Conservation (phyloP, 2,797 vertebrate genomes). For the Chelidonichthys spinosus region DNA sequence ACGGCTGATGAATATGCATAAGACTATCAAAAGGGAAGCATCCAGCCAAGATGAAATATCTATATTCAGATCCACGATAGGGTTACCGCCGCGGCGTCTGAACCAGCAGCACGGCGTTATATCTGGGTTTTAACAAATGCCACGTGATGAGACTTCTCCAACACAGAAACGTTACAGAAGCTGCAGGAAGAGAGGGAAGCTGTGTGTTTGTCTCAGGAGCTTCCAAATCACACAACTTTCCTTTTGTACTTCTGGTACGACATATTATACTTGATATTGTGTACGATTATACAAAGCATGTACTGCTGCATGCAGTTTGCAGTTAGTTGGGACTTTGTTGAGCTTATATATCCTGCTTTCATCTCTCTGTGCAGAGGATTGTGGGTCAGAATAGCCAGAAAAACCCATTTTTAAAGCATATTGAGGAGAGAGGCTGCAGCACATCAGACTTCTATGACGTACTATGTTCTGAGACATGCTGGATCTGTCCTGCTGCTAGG, state of each 20-base stretch:
- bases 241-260: too few species aligned
- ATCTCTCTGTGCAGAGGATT: too few species aligned
- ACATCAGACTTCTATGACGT: neutral
- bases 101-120: slow-evolving; percentile 39
- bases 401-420: too few species aligned
- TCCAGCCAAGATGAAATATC: slow-evolving; percentile 74
- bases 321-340: too few species aligned
- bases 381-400: too few species aligned
- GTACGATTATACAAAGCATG: too few species aligned
- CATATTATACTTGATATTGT: too few species aligned
- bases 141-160: neutral
- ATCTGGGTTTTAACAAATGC: slow-evolving; percentile 20
- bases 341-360: too few species aligned
- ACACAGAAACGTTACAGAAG: neutral
- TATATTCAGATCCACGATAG: slow-evolving; percentile 68
- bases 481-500: neutral
- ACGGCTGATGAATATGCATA: slow-evolving; percentile 82
- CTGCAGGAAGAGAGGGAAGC: neutral
- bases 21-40: slow-evolving; percentile 71
- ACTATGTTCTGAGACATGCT: neutral
- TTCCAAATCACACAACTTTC: too few species aligned
- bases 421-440: too few species aligned
- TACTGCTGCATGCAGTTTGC: too few species aligned
- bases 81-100: slow-evolving; percentile 30
- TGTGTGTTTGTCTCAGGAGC: neutral